Percentiles rank a stretch among this genome's conserved stretches.
These are phyloP conservation scores for Plumapathes pennacea DNA, from an alignment of 92 coral and sea anemone species.

Conservation along the genomic window DNA sequence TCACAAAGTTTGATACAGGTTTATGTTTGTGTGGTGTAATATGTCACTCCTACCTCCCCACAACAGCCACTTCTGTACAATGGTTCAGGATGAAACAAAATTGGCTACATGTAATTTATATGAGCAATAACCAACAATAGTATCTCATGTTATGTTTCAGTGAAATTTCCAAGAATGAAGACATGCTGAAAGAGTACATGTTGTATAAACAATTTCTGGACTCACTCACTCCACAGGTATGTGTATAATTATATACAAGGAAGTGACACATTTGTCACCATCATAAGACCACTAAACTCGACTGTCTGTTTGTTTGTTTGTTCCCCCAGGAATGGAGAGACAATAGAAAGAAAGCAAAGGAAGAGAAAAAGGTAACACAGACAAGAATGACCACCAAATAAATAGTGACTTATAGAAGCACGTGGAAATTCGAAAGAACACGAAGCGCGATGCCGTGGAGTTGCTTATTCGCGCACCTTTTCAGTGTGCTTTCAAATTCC, in stretches of 20 bases:
- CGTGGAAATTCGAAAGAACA: too few relatives aligned
- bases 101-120: not conserved
- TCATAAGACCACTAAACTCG: too few relatives aligned
- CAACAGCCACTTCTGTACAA: too few relatives aligned
- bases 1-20: too few relatives aligned
- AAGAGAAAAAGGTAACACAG: slow-evolving; percentile 67
- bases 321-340: slow-evolving; percentile 77
- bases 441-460: too few relatives aligned
- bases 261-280: too few relatives aligned
- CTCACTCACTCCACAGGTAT: slow-evolving; percentile 91
- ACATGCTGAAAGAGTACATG: slow-evolving; percentile 88
- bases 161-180: slow-evolving; percentile 98
- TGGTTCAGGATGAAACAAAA: not conserved
- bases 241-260: too few relatives aligned
- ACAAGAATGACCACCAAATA: not conserved
- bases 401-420: too few relatives aligned
- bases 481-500: too few relatives aligned
- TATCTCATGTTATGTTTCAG: slow-evolving; percentile 16
- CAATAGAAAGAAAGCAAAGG: slow-evolving; percentile 52
- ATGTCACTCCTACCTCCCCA: too few relatives aligned
- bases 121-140: not conserved
- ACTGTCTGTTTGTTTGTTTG: not conserved
- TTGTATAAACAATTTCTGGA: slow-evolving; percentile 92
- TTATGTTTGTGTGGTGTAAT: not conserved
- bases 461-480: too few relatives aligned